A percentile compares a stretch with the other conserved stretches of the same genome.
Evolutionary conservation across 2,113 vertebrate genomes (phyloP).

Genomic region (Hemiscyllium ocellatum): DNA sequence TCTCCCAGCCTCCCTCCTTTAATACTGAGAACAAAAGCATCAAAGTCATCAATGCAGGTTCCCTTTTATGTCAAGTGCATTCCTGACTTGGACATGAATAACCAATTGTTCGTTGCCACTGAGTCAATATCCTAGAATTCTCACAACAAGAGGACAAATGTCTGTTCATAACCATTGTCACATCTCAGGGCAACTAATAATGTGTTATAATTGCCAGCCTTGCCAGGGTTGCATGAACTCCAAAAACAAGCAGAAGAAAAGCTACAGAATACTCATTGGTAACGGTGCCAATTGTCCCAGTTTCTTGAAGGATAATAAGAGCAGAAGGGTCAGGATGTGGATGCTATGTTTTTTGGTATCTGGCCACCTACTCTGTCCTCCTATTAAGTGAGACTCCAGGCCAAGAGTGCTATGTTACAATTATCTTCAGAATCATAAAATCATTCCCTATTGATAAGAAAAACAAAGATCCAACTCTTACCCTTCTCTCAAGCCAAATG

Average conservation of each 20-base stretch:
- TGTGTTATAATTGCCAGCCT: neutral
- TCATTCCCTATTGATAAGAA: neutral
- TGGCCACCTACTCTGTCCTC: neutral
- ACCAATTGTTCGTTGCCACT: neutral
- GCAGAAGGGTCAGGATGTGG: neutral
- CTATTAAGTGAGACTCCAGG: neutral
- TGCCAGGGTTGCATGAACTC: neutral
- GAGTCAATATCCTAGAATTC: neutral
- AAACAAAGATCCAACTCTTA: neutral
- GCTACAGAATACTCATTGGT: neutral
- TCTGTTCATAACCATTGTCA: neutral
- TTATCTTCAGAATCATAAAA: neutral
- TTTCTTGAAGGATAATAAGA: neutral
- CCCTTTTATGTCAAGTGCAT: no score
- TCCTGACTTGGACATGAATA: neutral
- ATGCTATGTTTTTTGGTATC: neutral
- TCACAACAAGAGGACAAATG: neutral
- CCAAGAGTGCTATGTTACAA: neutral
- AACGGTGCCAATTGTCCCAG: neutral
- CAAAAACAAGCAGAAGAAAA: neutral
- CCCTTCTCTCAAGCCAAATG: neutral
- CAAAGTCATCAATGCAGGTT: no score
- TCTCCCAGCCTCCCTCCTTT: no score
- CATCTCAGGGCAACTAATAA: neutral
- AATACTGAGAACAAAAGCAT: no score